phyloP scores from a whole-genome alignment of 2,797 vertebrate genomes.

The Poeciliopsis infans region DNA sequence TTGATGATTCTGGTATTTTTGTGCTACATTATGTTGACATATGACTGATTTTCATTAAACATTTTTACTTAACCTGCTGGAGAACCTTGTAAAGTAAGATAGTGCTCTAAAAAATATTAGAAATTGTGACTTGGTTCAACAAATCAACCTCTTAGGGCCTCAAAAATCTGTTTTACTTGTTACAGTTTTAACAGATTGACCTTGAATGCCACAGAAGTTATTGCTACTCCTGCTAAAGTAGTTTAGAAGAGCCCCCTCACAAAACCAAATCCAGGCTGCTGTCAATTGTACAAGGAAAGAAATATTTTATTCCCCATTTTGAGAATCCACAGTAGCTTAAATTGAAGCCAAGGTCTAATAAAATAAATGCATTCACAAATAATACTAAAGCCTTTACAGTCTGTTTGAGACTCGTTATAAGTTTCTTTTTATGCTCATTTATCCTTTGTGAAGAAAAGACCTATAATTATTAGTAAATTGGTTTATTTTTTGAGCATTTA shows the following conservation, averaged over 20 bases:
- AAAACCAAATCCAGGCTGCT: conserved; percentile 11
- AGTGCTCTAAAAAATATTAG: conserved; percentile 5
- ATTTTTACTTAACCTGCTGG: not conserved
- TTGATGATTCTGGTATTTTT: not conserved
- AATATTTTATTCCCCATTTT: not conserved
- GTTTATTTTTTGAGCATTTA: not conserved
- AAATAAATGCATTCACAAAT: not conserved
- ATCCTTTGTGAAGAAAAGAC: not conserved
- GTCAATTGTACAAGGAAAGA: conserved; percentile 1
- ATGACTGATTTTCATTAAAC: not conserved
- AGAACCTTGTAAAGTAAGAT: conserved; percentile 1
- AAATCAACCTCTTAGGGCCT: conserved; percentile 28
- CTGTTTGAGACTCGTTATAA: not conserved
- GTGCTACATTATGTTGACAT: not conserved
- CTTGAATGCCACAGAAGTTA: conserved; percentile 37
- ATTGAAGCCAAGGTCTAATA: not conserved
- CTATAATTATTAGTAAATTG: not conserved
- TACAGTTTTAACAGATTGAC: conserved; percentile 45
- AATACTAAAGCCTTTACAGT: not conserved
- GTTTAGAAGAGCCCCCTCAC: conserved; percentile 16
- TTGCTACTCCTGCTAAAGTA: conserved; percentile 42
- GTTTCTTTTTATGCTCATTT: not conserved
- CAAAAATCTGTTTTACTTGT: conserved; percentile 52
- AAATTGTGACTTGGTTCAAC: conserved; percentile 47
- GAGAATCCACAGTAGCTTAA: not conserved